Base-by-base conservation (phyloP, 1,140 invertebrate species). In the Chrysoperla carnea region DNA sequence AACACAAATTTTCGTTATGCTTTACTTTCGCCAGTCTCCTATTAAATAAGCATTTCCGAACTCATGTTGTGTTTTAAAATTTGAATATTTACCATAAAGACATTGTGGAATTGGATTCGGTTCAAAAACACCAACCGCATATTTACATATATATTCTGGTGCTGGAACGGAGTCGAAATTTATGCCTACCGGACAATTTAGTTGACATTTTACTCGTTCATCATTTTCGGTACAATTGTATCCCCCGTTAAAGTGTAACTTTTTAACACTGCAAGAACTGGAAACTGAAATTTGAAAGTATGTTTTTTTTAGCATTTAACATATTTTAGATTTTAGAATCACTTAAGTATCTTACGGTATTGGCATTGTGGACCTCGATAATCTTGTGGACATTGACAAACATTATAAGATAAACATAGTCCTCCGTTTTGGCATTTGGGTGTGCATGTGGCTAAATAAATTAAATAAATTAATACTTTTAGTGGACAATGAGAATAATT, bases 381-480 rank as follows among this genome's bases (percentile, higher is more conserved):
- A 9, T 77, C 72, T 39, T 73, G 62, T 0, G 80, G 69, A 52
- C 85, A 90, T 46, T 83, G 73, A 43, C 85, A 90, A 2, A 71
- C 62, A 56, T 86, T 80, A 8, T 73, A 67, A 1, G 76, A 69
- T 1, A 86, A 59, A 59, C 85, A 90, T 36, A 70, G 68, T 0
- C 84, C 85, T 6, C 77, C 81, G 52, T 89, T 86, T 42, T 67
- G 45, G 53, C 85, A 89, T 0, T 73, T 64, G 1, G 83, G 84
- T 40, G 69, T 52, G 50, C 85, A 89, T 17, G 74, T 69, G 1
- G 81, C 78, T 80, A 48, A 23, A 61, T 58, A 43, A 45, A 14
- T 14, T 23, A 23, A 29, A 39, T 29, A 37, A 43, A 47, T 41
- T 12, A 36, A 47, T 43, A 36, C 33, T 38, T 46, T 40, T 28